phyloP scores from a whole-genome alignment of 2,797 vertebrate genomes.

The Betta splendens region DNA sequence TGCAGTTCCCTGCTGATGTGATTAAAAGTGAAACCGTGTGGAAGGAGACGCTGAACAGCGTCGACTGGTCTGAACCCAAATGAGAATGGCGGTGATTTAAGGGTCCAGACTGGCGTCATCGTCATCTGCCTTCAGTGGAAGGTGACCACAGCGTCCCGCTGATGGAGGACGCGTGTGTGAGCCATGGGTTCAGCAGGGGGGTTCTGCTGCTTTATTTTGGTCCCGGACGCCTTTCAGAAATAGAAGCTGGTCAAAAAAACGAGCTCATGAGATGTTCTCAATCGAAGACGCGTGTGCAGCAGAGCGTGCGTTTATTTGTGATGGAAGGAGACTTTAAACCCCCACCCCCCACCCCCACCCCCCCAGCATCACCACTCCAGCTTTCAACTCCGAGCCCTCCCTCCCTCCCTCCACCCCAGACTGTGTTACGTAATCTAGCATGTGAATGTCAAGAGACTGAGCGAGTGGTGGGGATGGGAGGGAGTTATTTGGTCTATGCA shows the following conservation, averaged over 20 bases:
- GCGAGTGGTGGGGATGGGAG: slow-evolving; percentile 48
- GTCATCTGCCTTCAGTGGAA: not conserved
- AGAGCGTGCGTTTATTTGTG: slow-evolving; percentile 70
- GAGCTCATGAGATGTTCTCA: slow-evolving; percentile 49
- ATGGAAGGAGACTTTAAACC: slow-evolving; percentile 61
- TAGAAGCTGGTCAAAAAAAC: slow-evolving; percentile 42
- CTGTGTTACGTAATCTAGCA: slow-evolving; percentile 76
- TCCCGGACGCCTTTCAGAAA: slow-evolving; percentile 58
- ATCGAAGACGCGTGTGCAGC: slow-evolving; percentile 69
- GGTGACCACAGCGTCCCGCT: slow-evolving; percentile 13
- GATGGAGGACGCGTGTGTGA: slow-evolving; percentile 27
- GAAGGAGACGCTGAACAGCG: too few species aligned
- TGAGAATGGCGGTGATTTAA: too few species aligned
- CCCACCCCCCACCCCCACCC: slow-evolving; percentile 9
- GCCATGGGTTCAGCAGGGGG: slow-evolving; percentile 2
- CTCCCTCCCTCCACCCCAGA: slow-evolving; percentile 3
- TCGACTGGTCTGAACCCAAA: too few species aligned
- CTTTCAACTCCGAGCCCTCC: slow-evolving; percentile 29
- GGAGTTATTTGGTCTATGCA: slow-evolving; percentile 57
- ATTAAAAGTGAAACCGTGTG: too few species aligned
- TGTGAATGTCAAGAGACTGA: slow-evolving; percentile 72
- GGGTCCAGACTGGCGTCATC: too few species aligned
- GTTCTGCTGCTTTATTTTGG: slow-evolving; percentile 58
- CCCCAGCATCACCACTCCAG: not conserved
- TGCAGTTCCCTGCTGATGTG: too few species aligned